phyloP scores from a whole-genome alignment of 2,888 invertebrate species.

The Tipula vernalis region DNA sequence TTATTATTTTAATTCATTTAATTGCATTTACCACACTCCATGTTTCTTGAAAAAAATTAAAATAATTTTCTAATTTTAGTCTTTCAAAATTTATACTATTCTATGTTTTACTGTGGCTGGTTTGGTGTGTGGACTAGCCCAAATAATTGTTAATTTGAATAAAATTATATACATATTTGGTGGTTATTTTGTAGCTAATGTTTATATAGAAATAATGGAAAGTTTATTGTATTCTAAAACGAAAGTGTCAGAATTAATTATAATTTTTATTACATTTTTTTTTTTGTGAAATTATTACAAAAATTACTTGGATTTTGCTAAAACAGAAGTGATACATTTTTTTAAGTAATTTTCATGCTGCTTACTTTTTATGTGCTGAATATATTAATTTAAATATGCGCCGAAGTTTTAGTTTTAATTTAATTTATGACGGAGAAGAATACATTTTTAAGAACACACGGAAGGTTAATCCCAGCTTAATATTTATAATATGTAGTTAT shows the following conservation, averaged over 20 bases:
- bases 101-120: background rate
- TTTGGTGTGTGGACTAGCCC: background rate
- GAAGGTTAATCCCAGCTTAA: background rate
- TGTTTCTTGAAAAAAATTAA: background rate
- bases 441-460: background rate
- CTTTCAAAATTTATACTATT: background rate
- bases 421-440: background rate
- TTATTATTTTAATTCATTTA: background rate
- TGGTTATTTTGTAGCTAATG: background rate
- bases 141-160: slow-evolving; percentile 4
- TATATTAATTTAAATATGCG: background rate
- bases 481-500: too few relatives aligned
- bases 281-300: background rate
- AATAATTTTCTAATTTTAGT: background rate
- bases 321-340: background rate
- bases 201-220: background rate
- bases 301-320: background rate
- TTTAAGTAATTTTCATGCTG: background rate
- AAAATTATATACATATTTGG: background rate
- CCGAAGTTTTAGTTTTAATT: background rate
- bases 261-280: background rate
- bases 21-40: slow-evolving; percentile 4
- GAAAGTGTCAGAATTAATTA: slow-evolving; percentile 4
- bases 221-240: slow-evolving; percentile 4
- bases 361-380: background rate